These are phyloP conservation scores for Drosophila lini DNA, from an alignment of 1,140 invertebrate species.

Conservation along the genomic window DNA sequence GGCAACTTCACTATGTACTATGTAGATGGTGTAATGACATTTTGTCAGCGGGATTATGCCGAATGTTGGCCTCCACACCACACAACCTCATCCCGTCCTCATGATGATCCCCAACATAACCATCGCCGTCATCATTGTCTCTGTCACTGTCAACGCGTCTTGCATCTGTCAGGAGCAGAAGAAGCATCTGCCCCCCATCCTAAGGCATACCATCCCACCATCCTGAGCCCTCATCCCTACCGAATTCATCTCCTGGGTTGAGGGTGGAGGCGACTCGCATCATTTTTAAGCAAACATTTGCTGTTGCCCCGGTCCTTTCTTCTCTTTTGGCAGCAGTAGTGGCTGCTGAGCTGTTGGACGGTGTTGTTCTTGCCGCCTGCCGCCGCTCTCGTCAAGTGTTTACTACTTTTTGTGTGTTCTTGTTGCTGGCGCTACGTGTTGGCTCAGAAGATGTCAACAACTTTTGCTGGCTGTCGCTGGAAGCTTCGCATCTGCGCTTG, in stretches of 20 bases:
- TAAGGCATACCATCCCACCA: conserved; percentile 10
- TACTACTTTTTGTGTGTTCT: conserved; percentile 65
- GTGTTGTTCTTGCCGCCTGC: conserved; percentile 30
- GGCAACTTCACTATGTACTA: conserved; percentile 57
- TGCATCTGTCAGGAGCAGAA: conserved; percentile 71
- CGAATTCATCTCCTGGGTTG: conserved; percentile 3
- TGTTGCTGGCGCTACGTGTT: conserved; percentile 67
- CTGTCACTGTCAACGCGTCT: conserved; percentile 77
- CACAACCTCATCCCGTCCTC: conserved; percentile 8
- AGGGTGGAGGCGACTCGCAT: conserved; percentile 48
- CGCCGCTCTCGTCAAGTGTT: conserved; percentile 61
- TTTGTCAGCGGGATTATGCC: conserved; percentile 73
- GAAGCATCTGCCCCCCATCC: conserved; percentile 23
- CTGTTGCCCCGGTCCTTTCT: conserved; percentile 22
- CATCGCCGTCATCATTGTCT: conserved; percentile 68
- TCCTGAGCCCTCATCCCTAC: background rate
- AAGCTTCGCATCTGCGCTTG: conserved; percentile 43
- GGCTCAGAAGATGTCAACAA: conserved; percentile 79
- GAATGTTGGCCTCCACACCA: conserved; percentile 48
- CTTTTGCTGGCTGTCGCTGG: conserved; percentile 56
- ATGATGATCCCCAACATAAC: conserved; percentile 29
- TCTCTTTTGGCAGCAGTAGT: conserved; percentile 30
- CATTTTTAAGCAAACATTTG: conserved; percentile 80
- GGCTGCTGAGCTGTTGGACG: conserved; percentile 28
- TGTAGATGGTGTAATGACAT: conserved; percentile 78